Evolutionary conservation across 2,113 vertebrate genomes (phyloP).

Genomic region (Vulpes lagopus): DNA sequence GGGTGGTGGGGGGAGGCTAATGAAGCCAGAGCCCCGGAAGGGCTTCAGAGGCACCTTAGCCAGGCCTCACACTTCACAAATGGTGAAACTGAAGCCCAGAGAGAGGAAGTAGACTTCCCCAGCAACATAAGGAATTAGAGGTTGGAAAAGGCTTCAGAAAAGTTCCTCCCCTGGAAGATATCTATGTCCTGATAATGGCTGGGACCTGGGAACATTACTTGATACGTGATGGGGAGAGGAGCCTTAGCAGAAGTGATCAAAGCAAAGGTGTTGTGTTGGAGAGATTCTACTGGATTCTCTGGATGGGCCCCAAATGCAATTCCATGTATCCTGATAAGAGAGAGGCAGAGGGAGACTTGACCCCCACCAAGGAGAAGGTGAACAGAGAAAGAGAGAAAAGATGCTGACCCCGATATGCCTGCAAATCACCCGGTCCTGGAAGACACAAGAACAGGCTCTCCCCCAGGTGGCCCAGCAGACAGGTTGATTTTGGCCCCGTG

Average conservation of each 20-base stretch:
- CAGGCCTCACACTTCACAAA: neutral
- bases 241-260: neutral
- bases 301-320: neutral
- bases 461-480: neutral
- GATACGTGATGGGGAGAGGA: rapidly evolving
- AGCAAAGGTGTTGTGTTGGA: neutral
- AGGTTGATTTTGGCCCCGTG: neutral
- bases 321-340: neutral
- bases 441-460: neutral
- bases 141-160: neutral
- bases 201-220: neutral
- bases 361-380: neutral
- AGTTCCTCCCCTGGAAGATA: neutral
- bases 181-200: neutral
- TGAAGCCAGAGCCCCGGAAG: rapidly evolving
- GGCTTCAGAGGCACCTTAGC: neutral
- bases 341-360: neutral
- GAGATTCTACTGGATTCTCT: neutral
- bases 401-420: neutral
- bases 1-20: neutral
- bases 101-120: neutral
- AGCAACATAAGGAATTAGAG: neutral
- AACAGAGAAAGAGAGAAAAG: neutral
- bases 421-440: too few relatives aligned
- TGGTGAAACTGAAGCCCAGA: neutral